Base-by-base conservation (phyloP, 2,888 invertebrate species). In the Melieria picta region DNA sequence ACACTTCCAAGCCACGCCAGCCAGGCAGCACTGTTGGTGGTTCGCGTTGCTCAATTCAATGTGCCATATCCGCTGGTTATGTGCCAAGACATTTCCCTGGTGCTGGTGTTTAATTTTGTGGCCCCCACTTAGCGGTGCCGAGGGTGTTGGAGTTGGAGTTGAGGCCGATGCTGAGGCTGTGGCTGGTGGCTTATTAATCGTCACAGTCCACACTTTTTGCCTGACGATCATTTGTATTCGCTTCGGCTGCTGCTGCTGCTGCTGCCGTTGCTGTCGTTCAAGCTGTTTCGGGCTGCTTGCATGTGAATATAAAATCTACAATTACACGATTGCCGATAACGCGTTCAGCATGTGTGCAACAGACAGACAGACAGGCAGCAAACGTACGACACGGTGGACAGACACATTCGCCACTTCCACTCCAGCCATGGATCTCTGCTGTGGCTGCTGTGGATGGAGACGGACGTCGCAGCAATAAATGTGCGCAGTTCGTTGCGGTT, bases 151-250 rank as follows among this genome's bases (percentile, higher is more conserved):
- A 60, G 60, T 42, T 67, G 57, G 47, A 66, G 30, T 7, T 67
- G 50, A n/a, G 48, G 48, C 48, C 67, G 60, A 67, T 58, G 67
- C 61, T 67, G 48, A 60, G 67, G 63, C 73, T 71, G 73, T 64
- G 66, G 70, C 58, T 71, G 72, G 60, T 72, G 74, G 69, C 72
- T 71, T 69, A 74, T 74, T 74, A 69, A 74, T 72, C 67, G 74
- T 63, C 64, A 61, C 62, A 69, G 42, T 56, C 46, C 63, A 57
- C 63, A 69, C 56, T 63, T 69, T 30, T 69, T 63, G 46, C 63
- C 13, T 63, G 47, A 69, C 56, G 55, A 69, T 48, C 56, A 63
- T 63, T 69, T 52, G 52, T 13, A 11, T 52, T n/a, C 46, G 46
- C 52, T 55, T 57, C 64, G 46, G 45, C 13, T 66, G 63, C 58